These are phyloP conservation scores for Dromiciops gliroides DNA, from an alignment of 2,113 vertebrate genomes.

Conservation along the genomic window DNA sequence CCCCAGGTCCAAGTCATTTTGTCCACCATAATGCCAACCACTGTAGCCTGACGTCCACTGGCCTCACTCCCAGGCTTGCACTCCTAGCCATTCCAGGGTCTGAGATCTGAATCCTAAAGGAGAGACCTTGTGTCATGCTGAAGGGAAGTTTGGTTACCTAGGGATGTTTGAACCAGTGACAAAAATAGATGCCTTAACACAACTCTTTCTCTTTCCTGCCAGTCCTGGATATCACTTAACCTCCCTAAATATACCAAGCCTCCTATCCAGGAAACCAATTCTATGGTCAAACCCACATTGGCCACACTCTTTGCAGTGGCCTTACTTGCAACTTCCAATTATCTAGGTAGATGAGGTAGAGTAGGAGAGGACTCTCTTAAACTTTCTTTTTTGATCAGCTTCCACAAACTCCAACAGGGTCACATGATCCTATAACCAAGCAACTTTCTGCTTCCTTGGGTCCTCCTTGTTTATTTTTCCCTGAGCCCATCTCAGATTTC, in stretches of 20 bases:
- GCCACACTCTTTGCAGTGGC: background rate
- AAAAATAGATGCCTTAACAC: background rate
- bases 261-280: background rate
- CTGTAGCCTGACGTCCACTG: background rate
- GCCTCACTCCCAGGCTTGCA: background rate
- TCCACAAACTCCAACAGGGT: background rate
- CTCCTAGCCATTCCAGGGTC: background rate
- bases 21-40: background rate
- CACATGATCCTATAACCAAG: background rate
- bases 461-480: background rate
- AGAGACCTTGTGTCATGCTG: background rate
- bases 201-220: background rate
- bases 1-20: background rate
- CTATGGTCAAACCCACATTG: background rate
- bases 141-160: background rate
- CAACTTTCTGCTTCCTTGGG: background rate
- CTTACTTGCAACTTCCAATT: background rate
- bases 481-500: background rate
- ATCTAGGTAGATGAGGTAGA: too few species aligned
- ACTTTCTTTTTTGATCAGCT: slow-evolving; percentile 1
- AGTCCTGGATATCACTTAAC: background rate
- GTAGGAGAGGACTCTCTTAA: background rate
- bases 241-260: background rate
- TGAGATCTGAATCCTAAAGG: background rate
- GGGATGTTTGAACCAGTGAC: background rate